Evolutionary conservation across 2,113 vertebrate species (phyloP), one percentile per base, ranked within the genome.

Genomic region (Gnathonemus longibarbis): DNA sequence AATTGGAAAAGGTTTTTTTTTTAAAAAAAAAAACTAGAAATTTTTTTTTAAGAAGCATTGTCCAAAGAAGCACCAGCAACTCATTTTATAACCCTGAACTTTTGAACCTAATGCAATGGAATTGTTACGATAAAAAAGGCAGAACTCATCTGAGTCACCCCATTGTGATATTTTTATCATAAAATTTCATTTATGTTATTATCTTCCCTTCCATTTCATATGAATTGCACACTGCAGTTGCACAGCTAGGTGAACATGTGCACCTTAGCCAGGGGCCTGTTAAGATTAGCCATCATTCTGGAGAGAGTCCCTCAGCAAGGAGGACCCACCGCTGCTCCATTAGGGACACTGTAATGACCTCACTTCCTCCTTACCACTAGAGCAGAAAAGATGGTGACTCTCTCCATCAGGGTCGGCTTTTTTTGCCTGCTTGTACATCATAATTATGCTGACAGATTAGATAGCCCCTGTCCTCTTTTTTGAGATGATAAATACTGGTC

Each of bases 391-490:
- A 62, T 45, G 58, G 52, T 19, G 74, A 49, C 13, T 87, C 49
- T 86, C n/a, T 87, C 19, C 24, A 27, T 62, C 15, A 13, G 5
- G 27, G 8, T 74, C 19, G 6, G 19, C 17, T 15, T 88, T 88
- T 48, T 49, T 74, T 31, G 58, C 58, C 21, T 5, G 35, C 58
- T 31, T 88, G 86, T 93, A 90, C 91, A 92, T 93, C 92, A 93
- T 90, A 83, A 91, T 92, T 77, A 87, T 24, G 24, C 27, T 90
- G 84, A 93, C 58, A 88, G 56, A 11, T 27, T 89, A 70, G 17
- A 87, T 27, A 24, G 70, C 45, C 39, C 91, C 90, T 92, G 74
- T 50, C 88, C 87, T 45, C 46, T 84, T 56, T 50, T 84, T 58
- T 19, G 88, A 86, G 89, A 90, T 90, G 24, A 88, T 80, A 10